Percentiles rank a stretch among this genome's conserved stretches.
These are phyloP conservation scores for Drosophila conformis DNA, from an alignment of 2,888 invertebrate genomes.

Conservation along the genomic window DNA sequence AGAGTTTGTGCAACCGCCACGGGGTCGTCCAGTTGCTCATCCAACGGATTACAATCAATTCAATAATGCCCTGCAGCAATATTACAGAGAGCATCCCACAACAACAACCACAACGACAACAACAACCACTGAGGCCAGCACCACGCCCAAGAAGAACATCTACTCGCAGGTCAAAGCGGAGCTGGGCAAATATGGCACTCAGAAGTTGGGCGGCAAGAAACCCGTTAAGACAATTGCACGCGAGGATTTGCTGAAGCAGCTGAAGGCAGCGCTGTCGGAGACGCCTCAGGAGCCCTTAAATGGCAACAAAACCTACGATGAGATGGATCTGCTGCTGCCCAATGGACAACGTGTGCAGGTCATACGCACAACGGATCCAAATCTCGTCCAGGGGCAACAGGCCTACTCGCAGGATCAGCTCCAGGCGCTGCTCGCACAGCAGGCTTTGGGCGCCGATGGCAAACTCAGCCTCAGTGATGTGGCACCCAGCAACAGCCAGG, in stretches of 20 bases:
- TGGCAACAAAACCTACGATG: conserved; percentile 89
- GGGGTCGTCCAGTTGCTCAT: conserved; percentile 85
- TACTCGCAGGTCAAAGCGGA: conserved; percentile 88
- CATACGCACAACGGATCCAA: conserved; percentile 89
- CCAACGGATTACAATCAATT: conserved; percentile 88
- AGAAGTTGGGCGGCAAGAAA: conserved; percentile 71
- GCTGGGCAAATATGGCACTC: conserved; percentile 73
- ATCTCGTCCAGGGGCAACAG: conserved; percentile 87
- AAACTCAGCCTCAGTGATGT: conserved; percentile 76
- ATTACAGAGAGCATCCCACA: conserved; percentile 89
- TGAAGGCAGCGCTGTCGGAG: conserved; percentile 90
- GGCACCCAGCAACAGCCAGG: conserved; percentile 86
- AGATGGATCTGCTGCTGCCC: conserved; percentile 90
- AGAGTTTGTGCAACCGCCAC: conserved; percentile 80
- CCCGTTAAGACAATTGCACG: conserved; percentile 88
- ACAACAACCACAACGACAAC: conserved; percentile 89
- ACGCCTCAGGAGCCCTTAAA: conserved; percentile 88
- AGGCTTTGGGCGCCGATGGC: conserved; percentile 55
- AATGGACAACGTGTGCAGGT: conserved; percentile 92
- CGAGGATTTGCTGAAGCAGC: conserved; percentile 90
- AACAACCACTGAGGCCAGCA: conserved; percentile 86
- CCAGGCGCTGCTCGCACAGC: conserved; percentile 83
- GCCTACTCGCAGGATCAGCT: conserved; percentile 85
- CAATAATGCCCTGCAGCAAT: conserved; percentile 88
- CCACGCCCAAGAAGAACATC: conserved; percentile 86